Conservation (phyloP, 1,140 invertebrate species). For the Panagrolaimus sp. region DNA sequence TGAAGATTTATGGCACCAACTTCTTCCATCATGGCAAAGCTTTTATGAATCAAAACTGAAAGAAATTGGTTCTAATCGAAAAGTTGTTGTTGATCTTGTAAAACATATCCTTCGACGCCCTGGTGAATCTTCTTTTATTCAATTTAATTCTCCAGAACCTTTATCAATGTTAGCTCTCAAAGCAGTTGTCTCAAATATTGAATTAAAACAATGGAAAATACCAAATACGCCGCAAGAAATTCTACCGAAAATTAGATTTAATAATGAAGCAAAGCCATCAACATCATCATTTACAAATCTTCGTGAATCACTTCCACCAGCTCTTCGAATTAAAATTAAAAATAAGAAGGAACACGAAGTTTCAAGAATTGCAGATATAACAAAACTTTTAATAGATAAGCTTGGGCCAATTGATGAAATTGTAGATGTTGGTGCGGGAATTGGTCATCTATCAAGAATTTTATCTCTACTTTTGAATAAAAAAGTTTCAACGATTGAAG, state of each 20-base stretch:
- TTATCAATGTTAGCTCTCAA: conserved; percentile 6
- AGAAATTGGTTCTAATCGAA: neutral
- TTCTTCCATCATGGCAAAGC: conserved; percentile 24
- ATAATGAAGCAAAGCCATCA: neutral
- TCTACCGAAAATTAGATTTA: neutral
- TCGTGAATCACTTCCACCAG: neutral
- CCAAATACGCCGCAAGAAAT: neutral
- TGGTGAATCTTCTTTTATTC: neutral
- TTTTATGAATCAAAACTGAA: conserved; percentile 21
- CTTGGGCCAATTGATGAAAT: conserved; percentile 22
- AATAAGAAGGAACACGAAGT: conserved; percentile 49
- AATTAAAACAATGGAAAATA: neutral
- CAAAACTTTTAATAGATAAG: conserved; percentile 2
- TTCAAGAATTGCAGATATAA: conserved; percentile 27
- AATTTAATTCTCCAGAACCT: neutral
- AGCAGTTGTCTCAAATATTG: neutral
- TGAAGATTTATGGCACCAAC: conserved; percentile 34
- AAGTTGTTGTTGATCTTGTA: neutral
- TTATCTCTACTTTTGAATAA: conserved; percentile 22
- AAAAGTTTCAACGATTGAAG: conserved; percentile 32
- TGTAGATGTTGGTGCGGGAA: conserved; percentile 46
- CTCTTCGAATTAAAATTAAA: conserved; percentile 36
- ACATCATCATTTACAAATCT: neutral
- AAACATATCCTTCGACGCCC: conserved; percentile 1
- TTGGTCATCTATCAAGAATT: conserved; percentile 46